These are phyloP conservation scores for Gisinianus flammeolus DNA, from an alignment of 2,888 invertebrate genomes.

Conservation along the genomic window DNA sequence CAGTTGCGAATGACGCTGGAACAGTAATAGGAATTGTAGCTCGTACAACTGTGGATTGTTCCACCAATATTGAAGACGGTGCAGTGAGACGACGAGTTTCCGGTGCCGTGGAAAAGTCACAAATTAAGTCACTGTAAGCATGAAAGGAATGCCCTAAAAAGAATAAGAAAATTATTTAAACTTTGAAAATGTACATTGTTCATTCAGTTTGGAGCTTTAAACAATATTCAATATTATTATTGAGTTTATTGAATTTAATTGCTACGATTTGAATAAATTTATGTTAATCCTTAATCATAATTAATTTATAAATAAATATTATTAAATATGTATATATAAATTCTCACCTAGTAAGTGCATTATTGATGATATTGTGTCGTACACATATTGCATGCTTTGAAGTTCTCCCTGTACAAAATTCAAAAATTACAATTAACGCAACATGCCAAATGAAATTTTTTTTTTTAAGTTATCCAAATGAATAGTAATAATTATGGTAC, in stretches of 20 bases:
- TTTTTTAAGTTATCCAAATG: too few species aligned
- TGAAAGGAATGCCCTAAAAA: slow-evolving; percentile 87
- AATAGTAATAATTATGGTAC: not conserved
- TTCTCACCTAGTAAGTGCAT: too few species aligned
- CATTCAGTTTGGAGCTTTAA: too few species aligned
- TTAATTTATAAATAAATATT: too few species aligned
- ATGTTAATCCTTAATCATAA: too few species aligned
- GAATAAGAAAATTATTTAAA: too few species aligned
- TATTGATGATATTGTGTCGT: slow-evolving; percentile 77
- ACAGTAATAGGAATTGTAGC: slow-evolving; percentile 69
- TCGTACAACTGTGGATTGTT: slow-evolving; percentile 72
- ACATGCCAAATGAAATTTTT: too few species aligned
- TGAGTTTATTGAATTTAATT: too few species aligned
- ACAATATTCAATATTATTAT: too few species aligned
- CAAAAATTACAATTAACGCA: slow-evolving; percentile 7
- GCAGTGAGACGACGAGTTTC: slow-evolving; percentile 73
- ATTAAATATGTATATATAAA: too few species aligned
- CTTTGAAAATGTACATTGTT: too few species aligned
- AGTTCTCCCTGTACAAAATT: slow-evolving; percentile 46
- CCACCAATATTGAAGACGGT: slow-evolving; percentile 72
- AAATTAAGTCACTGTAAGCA: slow-evolving; percentile 82
- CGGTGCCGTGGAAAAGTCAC: slow-evolving; percentile 72
- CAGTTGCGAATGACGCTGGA: slow-evolving; percentile 23
- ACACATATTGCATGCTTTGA: slow-evolving; percentile 67
- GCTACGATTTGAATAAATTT: too few species aligned